Base-by-base conservation (phyloP, 2,797 vertebrate genomes). In the Galagoides demidoff region DNA sequence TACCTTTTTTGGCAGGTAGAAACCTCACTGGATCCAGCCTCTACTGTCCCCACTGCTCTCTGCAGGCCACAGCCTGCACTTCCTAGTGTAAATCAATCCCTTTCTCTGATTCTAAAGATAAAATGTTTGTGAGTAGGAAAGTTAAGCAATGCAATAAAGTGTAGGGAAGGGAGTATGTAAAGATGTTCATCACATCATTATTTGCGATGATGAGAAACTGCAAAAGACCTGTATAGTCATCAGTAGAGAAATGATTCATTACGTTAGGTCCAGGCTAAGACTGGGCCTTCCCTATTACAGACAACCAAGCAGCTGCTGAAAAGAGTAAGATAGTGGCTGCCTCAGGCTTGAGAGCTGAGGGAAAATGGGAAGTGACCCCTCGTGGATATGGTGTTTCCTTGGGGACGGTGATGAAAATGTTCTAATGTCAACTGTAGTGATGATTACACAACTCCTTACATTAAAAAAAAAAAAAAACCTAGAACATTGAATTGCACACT, bases 221-320 rank as follows among this genome's bases (percentile, higher is more conserved):
- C 29, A 81, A 76, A 83, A 57, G 61, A 77, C 43, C 57, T 89
- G 81, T 25, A 20, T n/a, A 43, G 68, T 85, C 85, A 91, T 23
- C 57, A 78, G 71, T 52, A 85, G 77, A 88, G 77, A 94, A 89
- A 85, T 37, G 59, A 84, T 1, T 77, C n/a, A 89, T 87, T 76
- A 76, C 81, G 39, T 93, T 77, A 87, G 90, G 45, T 57, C 12
- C 31, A 90, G 34, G 31, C 64, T 66, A n/a, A 31, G 8, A 66
- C 16, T 66, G 64, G 17, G 20, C 64, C n/a, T 66, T 20, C 64
- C 17, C 0, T n/a, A 66, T 71, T 84, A 31, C 16, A 92, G 90
- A 86, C 93, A 97, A 87, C 14, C 49, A 87, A 94, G 89, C 37
- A 61, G 7, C 19, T 78, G 57, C 59, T 94, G 59, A 61, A 68